Base-by-base conservation (phyloP, 2,113 vertebrate genomes). In the Heptranchias perlo region DNA sequence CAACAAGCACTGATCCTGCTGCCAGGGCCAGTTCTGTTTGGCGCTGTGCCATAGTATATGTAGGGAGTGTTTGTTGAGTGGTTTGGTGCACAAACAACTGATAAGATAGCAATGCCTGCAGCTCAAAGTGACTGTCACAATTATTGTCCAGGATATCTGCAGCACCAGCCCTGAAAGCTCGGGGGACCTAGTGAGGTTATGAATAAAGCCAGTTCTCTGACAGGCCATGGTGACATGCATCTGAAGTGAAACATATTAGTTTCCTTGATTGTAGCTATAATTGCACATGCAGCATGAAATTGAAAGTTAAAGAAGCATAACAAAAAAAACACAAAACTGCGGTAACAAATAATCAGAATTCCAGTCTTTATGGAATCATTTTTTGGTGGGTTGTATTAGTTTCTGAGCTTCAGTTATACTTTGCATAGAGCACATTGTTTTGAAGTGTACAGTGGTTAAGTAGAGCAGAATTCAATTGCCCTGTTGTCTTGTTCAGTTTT, bases 81-180 rank as follows among this genome's bases (percentile, higher is more conserved):
- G 39, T 69, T 69, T 52, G 39, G 6, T 49, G 73, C 94, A 69
- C 87, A 31, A 28, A 31, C 13, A 69, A 25, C 44, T 52, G 14
- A 69, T 69, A 39, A 69, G 64, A 69, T 13, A 47, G 47, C 25
- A 69, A 13, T 95, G 94, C 94, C 64, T 52, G 62, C 94, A 69
- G 64, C 25, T 49, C 64, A 69, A 54, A 69, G 94, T 69, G 65
- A 69, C 94, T 95, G 64, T 95, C 94, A 95, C 28, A 10, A 65
- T 69, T 47, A 47, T 47, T 69, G 65, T 69, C 62, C 65, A 49
- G 94, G 28, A 49, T 95, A 47, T 69, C 94, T 95, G 39, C 65
- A 16, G 64, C 65, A 49, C 39, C 73, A 5, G 13, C 65, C 94
- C 94, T 95, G 94, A 95, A 95, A 69, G 65, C 94, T 52, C 94